phyloP scores from a whole-genome alignment of 37 sponge, comb jelly and placozoan genomes.

The Sycon ciliatum region DNA sequence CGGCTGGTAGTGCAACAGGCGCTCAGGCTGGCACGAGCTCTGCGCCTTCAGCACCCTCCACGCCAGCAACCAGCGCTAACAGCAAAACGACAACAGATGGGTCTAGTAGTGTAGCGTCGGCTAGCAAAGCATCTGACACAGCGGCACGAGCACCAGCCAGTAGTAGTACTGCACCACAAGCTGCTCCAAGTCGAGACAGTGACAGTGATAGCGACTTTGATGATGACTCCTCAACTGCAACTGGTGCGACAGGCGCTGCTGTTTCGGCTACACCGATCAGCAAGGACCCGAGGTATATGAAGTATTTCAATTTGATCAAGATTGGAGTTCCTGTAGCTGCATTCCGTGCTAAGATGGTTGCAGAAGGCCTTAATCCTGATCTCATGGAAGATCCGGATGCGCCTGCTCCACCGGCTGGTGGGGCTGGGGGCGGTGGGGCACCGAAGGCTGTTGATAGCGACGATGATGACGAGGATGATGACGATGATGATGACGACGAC shows the following conservation, averaged over 20 bases:
- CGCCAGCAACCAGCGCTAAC: conserved; percentile 8
- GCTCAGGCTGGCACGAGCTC: neutral
- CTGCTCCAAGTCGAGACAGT: too few relatives aligned
- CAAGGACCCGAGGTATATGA: conserved; percentile 73
- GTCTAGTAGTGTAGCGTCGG: neutral
- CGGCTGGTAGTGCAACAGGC: conserved; percentile 40
- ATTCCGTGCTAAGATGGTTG: conserved; percentile 63
- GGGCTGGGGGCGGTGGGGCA: conserved; percentile 14
- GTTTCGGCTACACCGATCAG: too few relatives aligned
- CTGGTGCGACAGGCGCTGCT: neutral
- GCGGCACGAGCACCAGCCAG: conserved; percentile 10
- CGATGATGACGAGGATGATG: conserved; percentile 26
- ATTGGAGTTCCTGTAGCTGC: conserved; percentile 69
- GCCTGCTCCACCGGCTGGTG: conserved; percentile 19
- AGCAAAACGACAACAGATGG: too few relatives aligned
- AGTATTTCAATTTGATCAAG: conserved; percentile 70
- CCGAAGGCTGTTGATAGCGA: neutral
- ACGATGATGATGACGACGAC: conserved; percentile 1
- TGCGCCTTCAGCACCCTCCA: conserved; percentile 23
- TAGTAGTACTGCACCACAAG: conserved; percentile 9
- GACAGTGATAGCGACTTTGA: too few relatives aligned
- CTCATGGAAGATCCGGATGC: conserved; percentile 51
- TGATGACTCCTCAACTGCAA: conserved; percentile 26
- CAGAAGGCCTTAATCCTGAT: conserved; percentile 70
- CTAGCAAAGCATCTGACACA: neutral